These are phyloP conservation scores for Delphinus delphis DNA, from an alignment of 2,113 vertebrate genomes.

Conservation along the genomic window DNA sequence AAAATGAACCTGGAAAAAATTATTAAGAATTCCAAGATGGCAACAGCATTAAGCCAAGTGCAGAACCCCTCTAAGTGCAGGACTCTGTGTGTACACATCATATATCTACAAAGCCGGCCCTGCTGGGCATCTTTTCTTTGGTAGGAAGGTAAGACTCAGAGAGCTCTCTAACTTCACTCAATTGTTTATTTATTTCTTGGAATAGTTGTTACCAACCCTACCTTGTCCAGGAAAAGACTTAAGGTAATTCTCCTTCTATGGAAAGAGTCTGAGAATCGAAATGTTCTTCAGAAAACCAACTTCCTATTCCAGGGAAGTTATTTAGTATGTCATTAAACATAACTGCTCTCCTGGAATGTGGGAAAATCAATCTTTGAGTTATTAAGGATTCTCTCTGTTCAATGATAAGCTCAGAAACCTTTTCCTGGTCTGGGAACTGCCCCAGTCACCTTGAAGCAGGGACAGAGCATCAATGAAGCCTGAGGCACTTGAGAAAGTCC, in stretches of 20 bases:
- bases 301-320: not conserved
- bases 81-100: too few species aligned
- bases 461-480: not conserved
- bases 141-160: not conserved
- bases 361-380: not conserved
- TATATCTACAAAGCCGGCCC: not conserved
- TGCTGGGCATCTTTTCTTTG: not conserved
- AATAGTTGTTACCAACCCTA: slow-evolving; percentile 11
- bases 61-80: not conserved
- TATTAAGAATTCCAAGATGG: not conserved
- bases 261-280: not conserved
- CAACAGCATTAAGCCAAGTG: not conserved
- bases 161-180: not conserved
- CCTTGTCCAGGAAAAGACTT: not conserved
- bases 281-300: not conserved
- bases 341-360: not conserved
- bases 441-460: not conserved
- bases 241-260: not conserved
- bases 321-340: not conserved
- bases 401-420: not conserved
- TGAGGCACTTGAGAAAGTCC: not conserved
- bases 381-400: not conserved
- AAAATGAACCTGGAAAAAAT: not conserved
- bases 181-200: not conserved
- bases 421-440: not conserved